Evolutionary conservation across 1,140 invertebrate genomes (phyloP).

Genomic region (Hycleus phaleratus): DNA sequence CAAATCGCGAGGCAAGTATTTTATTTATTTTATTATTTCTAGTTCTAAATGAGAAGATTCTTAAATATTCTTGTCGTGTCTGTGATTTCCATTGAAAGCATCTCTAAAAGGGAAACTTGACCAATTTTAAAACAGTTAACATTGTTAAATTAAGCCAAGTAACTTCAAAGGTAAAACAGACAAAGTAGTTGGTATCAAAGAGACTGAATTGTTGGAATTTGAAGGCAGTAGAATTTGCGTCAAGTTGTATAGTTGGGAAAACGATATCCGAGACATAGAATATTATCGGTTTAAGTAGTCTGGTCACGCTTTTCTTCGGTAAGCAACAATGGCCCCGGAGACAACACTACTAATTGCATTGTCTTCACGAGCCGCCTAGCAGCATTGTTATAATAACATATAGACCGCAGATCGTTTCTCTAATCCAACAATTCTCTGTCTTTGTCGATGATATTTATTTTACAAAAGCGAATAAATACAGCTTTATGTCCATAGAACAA

Average conservation of each 20-base stretch:
- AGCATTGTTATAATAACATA: slow-evolving; percentile 14
- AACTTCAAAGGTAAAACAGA: slow-evolving; percentile 28
- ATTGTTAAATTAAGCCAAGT: slow-evolving; percentile 31
- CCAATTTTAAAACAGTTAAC: slow-evolving; percentile 32
- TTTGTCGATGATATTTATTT: too few species aligned
- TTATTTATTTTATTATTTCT: too few species aligned
- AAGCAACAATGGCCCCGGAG: slow-evolving; percentile 37
- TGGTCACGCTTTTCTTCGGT: slow-evolving; percentile 29
- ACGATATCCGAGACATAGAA: neutral
- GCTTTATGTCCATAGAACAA: too few species aligned
- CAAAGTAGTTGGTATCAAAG: slow-evolving; percentile 17
- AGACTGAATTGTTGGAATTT: neutral
- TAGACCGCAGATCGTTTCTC: neutral
- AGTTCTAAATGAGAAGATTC: too few species aligned
- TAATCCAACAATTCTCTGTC: neutral
- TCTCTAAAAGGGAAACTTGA: slow-evolving; percentile 23
- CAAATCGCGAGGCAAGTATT: too few species aligned
- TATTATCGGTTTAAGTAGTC: slow-evolving; percentile 16
- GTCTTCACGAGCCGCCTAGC: slow-evolving; percentile 17
- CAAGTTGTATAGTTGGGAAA: neutral
- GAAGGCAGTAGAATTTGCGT: neutral
- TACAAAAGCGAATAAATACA: too few species aligned
- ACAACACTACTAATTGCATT: slow-evolving; percentile 38
- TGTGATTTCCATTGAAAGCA: neutral
- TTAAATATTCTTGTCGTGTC: too few species aligned